Evolutionary conservation across 1,140 invertebrate genomes (phyloP), one percentile per base, ranked within the genome.

Genomic region (Drosophila equinoxialis): DNA sequence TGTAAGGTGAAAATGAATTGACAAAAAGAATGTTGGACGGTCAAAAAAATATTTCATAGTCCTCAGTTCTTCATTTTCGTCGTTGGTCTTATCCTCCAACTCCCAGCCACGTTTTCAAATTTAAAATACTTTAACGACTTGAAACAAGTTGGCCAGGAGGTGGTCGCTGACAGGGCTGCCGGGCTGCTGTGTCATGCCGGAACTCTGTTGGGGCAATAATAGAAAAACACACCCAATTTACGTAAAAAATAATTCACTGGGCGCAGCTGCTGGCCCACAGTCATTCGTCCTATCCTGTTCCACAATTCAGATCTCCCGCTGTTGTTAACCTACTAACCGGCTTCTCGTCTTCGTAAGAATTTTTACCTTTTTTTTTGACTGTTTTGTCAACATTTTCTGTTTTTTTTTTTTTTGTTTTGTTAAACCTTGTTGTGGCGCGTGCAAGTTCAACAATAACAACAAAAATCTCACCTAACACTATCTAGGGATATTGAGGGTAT

Each of bases 211-310:
- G 77, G 84, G 84, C 79, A 87, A 86, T 87, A 86, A 86, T 86
- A 86, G 84, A 83, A 85, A 58, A 86, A 87, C 83, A 87, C 83
- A 86, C 79, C 83, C 83, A 86, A 86, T 86, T 87, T 86, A 69
- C 67, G 72, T 80, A 67, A 57, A 74, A 77, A 86, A 87, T 79
- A 86, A 86, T 86, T 86, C 76, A 87, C 76, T 86, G 83, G 72
- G 76, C 65, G 65, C 63, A 60, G 70, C 74, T 68, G 58, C 58
- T 58, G 23, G 20, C 45, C 59, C 74, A 37, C 59, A 55, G 37
- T 45, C 60, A 14, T 14, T 23, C 2, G 8, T 7, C 17, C 6
- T 61, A 39, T 63, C 41, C 71, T 63, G 33, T 17, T 8, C 14
- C 39, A 11, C 23, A 3, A 11, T 23, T 10, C 8, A 51, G 45